These are phyloP conservation scores for Gymnosoma rotundatum DNA, from an alignment of 2,888 invertebrate species.

Conservation along the genomic window DNA sequence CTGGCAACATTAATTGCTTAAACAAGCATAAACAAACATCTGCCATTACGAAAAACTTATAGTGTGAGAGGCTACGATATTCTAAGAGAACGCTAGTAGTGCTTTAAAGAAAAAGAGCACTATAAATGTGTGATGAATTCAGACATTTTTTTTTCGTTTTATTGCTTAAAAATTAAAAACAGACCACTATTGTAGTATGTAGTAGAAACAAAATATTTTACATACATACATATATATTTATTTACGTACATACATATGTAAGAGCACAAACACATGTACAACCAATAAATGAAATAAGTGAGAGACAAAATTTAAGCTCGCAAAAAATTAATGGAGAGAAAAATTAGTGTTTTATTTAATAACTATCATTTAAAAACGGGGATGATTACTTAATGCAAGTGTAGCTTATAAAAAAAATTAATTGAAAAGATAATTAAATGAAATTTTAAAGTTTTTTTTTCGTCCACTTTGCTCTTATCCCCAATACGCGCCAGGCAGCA, in stretches of 20 bases:
- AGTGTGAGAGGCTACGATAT: slow-evolving; percentile 5
- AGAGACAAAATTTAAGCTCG: slow-evolving; percentile 5
- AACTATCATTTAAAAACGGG: slow-evolving; percentile 8
- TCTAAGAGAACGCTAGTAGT: background rate
- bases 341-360: slow-evolving; percentile 10
- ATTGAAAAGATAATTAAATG: slow-evolving; percentile 1
- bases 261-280: background rate
- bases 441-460: background rate
- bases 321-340: background rate
- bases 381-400: slow-evolving; percentile 24
- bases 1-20: slow-evolving; percentile 7
- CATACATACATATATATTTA: background rate
- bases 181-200: slow-evolving; percentile 48
- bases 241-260: background rate
- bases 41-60: slow-evolving; percentile 29
- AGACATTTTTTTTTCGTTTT: slow-evolving; percentile 29
- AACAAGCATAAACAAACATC: slow-evolving; percentile 25
- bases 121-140: slow-evolving; percentile 15
- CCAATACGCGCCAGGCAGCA: background rate
- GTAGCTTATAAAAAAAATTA: background rate
- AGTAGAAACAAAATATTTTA: slow-evolving; percentile 32
- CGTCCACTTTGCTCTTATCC: background rate
- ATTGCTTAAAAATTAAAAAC: slow-evolving; percentile 20
- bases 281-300: background rate
- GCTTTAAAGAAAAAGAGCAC: background rate